These are phyloP conservation scores for Drosophila ananassae DNA, from an alignment of 1,140 invertebrate species.

Conservation along the genomic window DNA sequence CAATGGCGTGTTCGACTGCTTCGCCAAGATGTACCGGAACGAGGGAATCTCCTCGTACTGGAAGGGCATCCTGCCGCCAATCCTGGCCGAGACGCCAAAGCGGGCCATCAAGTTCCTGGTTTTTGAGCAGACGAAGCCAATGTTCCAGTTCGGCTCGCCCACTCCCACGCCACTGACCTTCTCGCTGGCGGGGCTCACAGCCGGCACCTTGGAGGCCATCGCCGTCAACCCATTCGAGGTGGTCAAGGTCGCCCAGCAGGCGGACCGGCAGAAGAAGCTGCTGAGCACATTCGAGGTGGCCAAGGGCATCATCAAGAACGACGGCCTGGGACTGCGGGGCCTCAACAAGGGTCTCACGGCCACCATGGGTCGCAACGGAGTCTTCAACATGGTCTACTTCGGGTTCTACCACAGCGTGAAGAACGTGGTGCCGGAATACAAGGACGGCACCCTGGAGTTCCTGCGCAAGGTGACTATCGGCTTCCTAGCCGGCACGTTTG, in stretches of 20 bases:
- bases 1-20: constrained; percentile 93
- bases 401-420: constrained; percentile 97
- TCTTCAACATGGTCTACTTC: constrained; percentile 97
- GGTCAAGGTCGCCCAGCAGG: constrained; percentile 94
- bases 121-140: constrained; percentile 95
- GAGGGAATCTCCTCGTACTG: constrained; percentile 94
- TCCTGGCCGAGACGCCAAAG: constrained; percentile 97
- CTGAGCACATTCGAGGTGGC: constrained; percentile 92
- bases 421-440: constrained; percentile 88
- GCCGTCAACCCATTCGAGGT: constrained; percentile 98
- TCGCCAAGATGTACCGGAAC: constrained; percentile 93
- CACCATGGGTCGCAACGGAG: constrained; percentile 93
- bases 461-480: constrained; percentile 90
- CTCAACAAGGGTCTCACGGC: constrained; percentile 95
- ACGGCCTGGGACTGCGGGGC: constrained; percentile 91
- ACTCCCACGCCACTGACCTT: constrained; percentile 92
- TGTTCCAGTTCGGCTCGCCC: constrained; percentile 91
- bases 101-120: constrained; percentile 96
- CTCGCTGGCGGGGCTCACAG: constrained; percentile 92
- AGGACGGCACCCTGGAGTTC: constrained; percentile 89
- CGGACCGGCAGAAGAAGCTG: constrained; percentile 87
- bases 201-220: constrained; percentile 94
- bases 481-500: constrained; percentile 92
- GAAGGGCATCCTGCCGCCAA: constrained; percentile 96
- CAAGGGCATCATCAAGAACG: constrained; percentile 89